Evolutionary conservation across 2,888 invertebrate species (phyloP), one percentile per base, ranked within the genome.

Genomic region (Torymus aiolomorphi): DNA sequence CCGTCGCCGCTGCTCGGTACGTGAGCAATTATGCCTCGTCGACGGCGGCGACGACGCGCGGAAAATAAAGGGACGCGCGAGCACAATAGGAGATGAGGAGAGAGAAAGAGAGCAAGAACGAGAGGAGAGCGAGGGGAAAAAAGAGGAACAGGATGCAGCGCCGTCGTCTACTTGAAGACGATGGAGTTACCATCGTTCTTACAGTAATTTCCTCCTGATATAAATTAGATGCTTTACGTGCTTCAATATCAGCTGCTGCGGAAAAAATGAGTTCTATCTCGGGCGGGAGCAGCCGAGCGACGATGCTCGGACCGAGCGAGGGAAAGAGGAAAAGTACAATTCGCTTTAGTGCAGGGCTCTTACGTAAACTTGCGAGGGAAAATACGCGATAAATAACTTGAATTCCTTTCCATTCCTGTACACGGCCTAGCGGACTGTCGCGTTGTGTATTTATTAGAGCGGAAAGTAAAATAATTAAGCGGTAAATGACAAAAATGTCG

Each of bases 21-120:
- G 87, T 87, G 87, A 87, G 86, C 86, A 87, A 87, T 88, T 87
- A 87, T 85, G 81, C 84, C 84, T 82, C 81, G 83, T 80, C 82
- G 73, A 56, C 42, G 31, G 18, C 70, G 70, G 42, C 42, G 8
- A 42, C 70, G 70, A 42, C 70, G 70, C 16, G 18, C 49, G 31
- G 76, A 84, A 82, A 14, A 75, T 75, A 80, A 83, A 80, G 83
- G 75, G 82, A 80, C 79, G 80, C 59, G 76, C 78, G 80, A 76
- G 75, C 76, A 81, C 61, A 70, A 76, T 71, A 76, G 56, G 11
- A 66, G 16, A 56, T 31, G 16, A 61, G 16, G 51, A 54, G 56
- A n/a, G n/a, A 14, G 56, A 72, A 61, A 18, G 71, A 62, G 31
- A 54, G 57, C 16, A 1, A 12, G 12, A 63, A 20, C 56, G 20